Evolutionary conservation across 2,888 invertebrate species (phyloP).

Genomic region (Blera fallax): DNA sequence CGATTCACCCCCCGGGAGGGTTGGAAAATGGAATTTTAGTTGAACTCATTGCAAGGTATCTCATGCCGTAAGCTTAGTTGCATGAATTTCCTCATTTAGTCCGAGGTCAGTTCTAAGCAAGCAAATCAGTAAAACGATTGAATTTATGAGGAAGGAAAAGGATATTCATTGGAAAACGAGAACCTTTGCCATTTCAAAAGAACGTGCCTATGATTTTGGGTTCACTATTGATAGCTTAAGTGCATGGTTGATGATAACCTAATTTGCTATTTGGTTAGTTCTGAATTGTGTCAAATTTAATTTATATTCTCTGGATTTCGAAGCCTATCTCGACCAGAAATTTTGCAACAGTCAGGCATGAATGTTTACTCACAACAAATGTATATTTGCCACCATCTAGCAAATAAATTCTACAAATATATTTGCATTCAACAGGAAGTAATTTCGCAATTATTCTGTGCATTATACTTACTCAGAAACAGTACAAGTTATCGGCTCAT

Average conservation of each 20-base stretch:
- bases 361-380: neutral
- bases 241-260: neutral
- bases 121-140: constrained; percentile 19
- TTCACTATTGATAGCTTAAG: neutral
- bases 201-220: neutral
- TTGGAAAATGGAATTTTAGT: neutral
- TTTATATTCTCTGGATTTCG: neutral
- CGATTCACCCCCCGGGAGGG: too few species aligned
- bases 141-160: neutral
- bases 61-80: constrained; percentile 33
- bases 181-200: neutral
- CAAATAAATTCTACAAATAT: neutral
- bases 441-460: constrained; percentile 31
- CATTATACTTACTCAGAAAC: neutral
- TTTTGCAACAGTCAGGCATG: neutral
- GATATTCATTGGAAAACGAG: neutral
- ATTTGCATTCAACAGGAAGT: constrained; percentile 21
- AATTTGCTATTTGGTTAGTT: too few species aligned
- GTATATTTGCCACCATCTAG: neutral
- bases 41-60: neutral
- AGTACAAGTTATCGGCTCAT: neutral
- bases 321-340: neutral
- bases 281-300: neutral
- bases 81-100: constrained; percentile 35
- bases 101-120: constrained; percentile 3